A percentile compares a stretch with the other conserved stretches of the same genome.
phyloP scores from a whole-genome alignment of 2,888 invertebrate genomes.

The Agonum fuliginosum region DNA sequence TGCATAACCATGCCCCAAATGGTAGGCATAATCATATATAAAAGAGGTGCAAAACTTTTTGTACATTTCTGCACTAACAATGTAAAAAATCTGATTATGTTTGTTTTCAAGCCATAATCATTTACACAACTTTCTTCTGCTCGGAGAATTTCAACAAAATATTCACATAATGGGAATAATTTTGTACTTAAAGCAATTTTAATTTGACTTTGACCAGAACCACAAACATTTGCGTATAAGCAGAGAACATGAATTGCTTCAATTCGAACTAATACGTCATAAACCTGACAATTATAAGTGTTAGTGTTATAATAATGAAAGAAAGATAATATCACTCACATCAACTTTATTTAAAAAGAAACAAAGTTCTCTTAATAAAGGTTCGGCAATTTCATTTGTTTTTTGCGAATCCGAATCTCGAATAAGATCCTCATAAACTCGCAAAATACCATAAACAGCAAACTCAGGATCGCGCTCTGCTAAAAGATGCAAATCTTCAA shows the following conservation, averaged over 20 bases:
- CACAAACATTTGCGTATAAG: conserved; percentile 76
- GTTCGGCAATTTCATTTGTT: conserved; percentile 80
- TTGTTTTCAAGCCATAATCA: conserved; percentile 79
- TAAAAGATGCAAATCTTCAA: conserved; percentile 80
- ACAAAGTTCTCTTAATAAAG: conserved; percentile 82
- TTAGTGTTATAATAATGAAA: not conserved
- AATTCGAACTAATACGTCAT: conserved; percentile 70
- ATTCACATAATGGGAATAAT: conserved; percentile 80
- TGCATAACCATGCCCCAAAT: conserved; percentile 82
- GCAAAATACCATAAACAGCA: conserved; percentile 83
- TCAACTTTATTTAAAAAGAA: conserved; percentile 79
- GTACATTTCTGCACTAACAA: conserved; percentile 78
- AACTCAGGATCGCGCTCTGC: conserved; percentile 76
- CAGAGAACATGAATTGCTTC: conserved; percentile 82
- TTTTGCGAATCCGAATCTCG: conserved; percentile 80
- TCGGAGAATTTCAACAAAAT: conserved; percentile 76
- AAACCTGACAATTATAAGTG: not conserved
- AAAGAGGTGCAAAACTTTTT: conserved; percentile 77
- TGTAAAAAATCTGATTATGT: conserved; percentile 77
- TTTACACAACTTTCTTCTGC: conserved; percentile 74
- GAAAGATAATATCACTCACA: conserved; percentile 68
- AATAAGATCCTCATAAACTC: conserved; percentile 81
- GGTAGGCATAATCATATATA: conserved; percentile 78
- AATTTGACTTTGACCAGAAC: conserved; percentile 76
- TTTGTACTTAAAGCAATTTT: conserved; percentile 79